Base-by-base conservation (phyloP, 2,113 vertebrate species). In the Heterotilapia buettikoferi region DNA sequence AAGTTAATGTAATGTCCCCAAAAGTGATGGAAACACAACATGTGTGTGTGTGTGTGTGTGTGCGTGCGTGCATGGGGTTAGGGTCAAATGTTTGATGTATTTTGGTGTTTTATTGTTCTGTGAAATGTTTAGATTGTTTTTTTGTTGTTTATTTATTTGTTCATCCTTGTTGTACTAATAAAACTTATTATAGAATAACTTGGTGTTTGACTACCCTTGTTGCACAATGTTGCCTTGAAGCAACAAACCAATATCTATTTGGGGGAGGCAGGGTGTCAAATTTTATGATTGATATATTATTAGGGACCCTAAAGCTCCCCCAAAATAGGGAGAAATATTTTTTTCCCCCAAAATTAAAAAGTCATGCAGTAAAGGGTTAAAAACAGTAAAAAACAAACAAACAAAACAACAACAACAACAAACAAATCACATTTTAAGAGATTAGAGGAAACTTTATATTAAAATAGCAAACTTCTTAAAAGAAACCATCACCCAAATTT, bases 41-140 rank as follows among this genome's bases (percentile, higher is more conserved):
- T 0, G 7, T 19, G 18, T 50, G 4, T 50, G 45, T 8, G 1
- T 0, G 7, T 19, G 18, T 50, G 4, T 50, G 45, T 8, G 1
- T 3, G 3, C 6, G 3, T n/a, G n/a, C 18, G 1, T 9, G 5
- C 47, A 19, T 3, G 47, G 2, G 47, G 18, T 52, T 52, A 52
- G 47, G 47, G 47, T 52, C 4, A 52, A 50, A 50, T 50, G 47
- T 50, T 50, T 19, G 47, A 9, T 5, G 47, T 50, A 50, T 50
- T 50, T n/a, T n/a, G n/a, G n/a, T 26, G 26, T 26, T 26, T 26
- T 26, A 26, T 26, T 26, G 26, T 26, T 26, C 26, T 26, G 26
- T 26, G 26, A 3, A 26, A 26, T 26, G 26, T 26, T 26, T 26
- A 26, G 3, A 26, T 26, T 3, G 26, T 26, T 26, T 26, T 3